Evolutionary conservation across 1,140 invertebrate genomes (phyloP).

Genomic region (Eciton burchellii): DNA sequence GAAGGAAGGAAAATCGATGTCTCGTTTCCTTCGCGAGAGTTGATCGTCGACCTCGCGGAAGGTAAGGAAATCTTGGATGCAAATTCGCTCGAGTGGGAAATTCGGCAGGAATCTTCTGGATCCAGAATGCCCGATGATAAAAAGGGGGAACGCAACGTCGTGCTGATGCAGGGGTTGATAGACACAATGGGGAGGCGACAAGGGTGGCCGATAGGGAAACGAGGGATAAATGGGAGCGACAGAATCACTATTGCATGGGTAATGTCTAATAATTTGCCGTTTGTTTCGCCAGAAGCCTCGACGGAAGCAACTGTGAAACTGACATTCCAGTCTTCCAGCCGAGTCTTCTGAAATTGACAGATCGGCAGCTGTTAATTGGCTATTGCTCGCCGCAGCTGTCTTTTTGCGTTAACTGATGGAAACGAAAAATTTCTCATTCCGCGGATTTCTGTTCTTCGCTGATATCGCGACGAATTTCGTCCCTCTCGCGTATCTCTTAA

Average conservation of each 20-base stretch:
- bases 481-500: background rate
- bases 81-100: slow-evolving; percentile 5
- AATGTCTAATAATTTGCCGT: slow-evolving; percentile 34
- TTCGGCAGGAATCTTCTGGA: background rate
- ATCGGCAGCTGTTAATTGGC: background rate
- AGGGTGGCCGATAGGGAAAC: slow-evolving; percentile 7
- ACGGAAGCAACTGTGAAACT: background rate
- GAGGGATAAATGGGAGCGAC: slow-evolving; percentile 10
- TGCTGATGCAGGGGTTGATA: slow-evolving; percentile 28
- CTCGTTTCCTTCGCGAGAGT: background rate
- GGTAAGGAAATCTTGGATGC: background rate
- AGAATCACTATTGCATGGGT: slow-evolving; percentile 3
- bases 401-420: background rate
- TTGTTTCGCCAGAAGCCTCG: slow-evolving; percentile 28
- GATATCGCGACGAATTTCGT: background rate
- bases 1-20: background rate
- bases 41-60: background rate
- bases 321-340: background rate
- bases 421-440: background rate
- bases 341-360: background rate
- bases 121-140: background rate
- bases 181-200: background rate
- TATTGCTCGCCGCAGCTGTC: background rate
- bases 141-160: background rate
- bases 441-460: background rate